Evolutionary conservation across 2,797 vertebrate species (phyloP).

Genomic region (Cygnus olor): DNA sequence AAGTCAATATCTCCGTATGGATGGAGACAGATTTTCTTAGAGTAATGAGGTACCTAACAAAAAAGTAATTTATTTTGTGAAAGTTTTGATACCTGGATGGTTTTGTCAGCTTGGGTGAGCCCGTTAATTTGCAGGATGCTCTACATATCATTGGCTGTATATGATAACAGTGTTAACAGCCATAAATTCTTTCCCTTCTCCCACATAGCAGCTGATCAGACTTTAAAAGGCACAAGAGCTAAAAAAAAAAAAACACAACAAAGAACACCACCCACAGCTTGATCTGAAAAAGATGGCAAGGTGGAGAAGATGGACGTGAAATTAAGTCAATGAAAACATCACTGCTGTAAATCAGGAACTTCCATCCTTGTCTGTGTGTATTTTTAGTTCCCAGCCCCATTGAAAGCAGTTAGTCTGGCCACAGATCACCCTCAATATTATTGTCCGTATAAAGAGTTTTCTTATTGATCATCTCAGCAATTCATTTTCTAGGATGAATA

Average conservation of each 20-base stretch:
- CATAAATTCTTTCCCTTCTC: not conserved
- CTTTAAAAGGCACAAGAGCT: not conserved
- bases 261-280: not conserved
- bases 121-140: not conserved
- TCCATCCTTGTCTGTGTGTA: not conserved
- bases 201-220: not conserved
- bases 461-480: conserved; percentile 29
- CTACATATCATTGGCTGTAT: not conserved
- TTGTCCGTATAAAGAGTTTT: not conserved
- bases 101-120: not conserved
- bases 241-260: not conserved
- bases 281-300: not conserved
- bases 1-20: not conserved
- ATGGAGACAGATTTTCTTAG: not conserved
- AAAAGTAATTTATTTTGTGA: not conserved
- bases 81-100: not conserved
- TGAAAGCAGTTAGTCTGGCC: not conserved
- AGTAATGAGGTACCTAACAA: not conserved
- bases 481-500: conserved; percentile 10
- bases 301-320: not conserved
- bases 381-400: not conserved
- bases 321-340: not conserved
- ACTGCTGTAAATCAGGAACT: not conserved
- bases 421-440: not conserved
- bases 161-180: not conserved